These are phyloP conservation scores for Coptotermes formosanus DNA, from an alignment of 1,140 invertebrate genomes.

Conservation along the genomic window DNA sequence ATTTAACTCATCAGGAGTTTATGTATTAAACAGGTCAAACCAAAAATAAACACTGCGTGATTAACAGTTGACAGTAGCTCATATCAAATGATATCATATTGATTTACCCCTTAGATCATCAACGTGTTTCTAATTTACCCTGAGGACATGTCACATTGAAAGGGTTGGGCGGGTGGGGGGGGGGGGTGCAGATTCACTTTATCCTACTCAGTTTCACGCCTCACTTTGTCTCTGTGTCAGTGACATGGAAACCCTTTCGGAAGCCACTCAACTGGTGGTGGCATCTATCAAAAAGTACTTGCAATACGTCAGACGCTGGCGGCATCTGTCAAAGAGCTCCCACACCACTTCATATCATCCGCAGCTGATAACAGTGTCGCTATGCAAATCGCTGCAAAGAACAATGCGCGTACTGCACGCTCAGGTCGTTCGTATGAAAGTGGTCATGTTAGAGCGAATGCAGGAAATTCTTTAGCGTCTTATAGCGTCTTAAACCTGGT, in stretches of 20 bases:
- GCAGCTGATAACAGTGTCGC: neutral
- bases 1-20: too few species aligned
- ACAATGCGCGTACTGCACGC: neutral
- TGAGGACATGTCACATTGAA: neutral
- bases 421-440: too few species aligned
- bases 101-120: neutral
- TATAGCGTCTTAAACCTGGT: too few species aligned
- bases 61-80: neutral
- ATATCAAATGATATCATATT: neutral
- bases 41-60: neutral
- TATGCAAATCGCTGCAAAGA: neutral
- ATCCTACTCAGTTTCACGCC: neutral
- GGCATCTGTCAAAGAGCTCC: neutral
- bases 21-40: neutral
- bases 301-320: slow-evolving; percentile 1
- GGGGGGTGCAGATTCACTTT: neutral
- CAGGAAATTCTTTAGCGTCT: too few species aligned
- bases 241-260: slow-evolving; percentile 11
- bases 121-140: slow-evolving; percentile 11
- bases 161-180: neutral
- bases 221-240: neutral
- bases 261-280: slow-evolving; percentile 2
- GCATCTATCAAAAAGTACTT: neutral
- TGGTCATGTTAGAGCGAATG: too few species aligned
- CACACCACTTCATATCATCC: neutral